Evolutionary conservation across 2,888 invertebrate species (phyloP), one percentile per base, ranked within the genome.

Genomic region (Stomorhina lunata): DNA sequence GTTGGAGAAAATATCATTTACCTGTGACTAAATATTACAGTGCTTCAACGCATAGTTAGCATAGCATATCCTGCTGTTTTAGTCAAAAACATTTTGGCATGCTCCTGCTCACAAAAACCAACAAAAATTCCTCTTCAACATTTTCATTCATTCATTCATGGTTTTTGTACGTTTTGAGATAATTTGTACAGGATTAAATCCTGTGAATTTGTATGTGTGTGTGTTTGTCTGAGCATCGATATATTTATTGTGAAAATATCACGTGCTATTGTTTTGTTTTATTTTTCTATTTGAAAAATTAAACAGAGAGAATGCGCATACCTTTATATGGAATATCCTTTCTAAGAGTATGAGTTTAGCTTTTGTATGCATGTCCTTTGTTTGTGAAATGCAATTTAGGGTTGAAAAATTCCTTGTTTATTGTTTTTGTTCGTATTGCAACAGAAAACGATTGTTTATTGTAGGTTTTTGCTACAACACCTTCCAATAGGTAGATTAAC

Each of bases 251-350:
- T 63, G 20, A 15, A 79, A 82, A 79, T 79, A 76, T 76, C 82
- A 79, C 82, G 82, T 82, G 82, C 82, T 79, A 76, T 76, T 72
- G 43, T 76, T 65, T 45, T 69, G 55, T 55, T 78, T 57, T 68
- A 20, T 4, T 72, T 32, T 73, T 50, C 3, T 72, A 65, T 61
- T 57, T 61, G 22, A 7, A 45, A 15, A 10, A 12, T n/a, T 25
- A 50, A 29, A 34, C 45, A 79, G 55, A 69, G 73, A 75, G 82
- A 82, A 76, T 79, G 82, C 82, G 79, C 82, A 78, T 63, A 78
- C 48, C 69, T 63, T 73, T 37, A 20, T 32, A n/a, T n/a, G 20
- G 12, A 50, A 37, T 40, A 29, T 27, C 43, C 40, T 53, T 12
- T 45, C 10, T 27, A 27, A 4, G 40, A 43, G 50, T 27, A 27